Evolutionary conservation across 1,140 invertebrate genomes (phyloP).

Genomic region (Panagrolaimus sp.): DNA sequence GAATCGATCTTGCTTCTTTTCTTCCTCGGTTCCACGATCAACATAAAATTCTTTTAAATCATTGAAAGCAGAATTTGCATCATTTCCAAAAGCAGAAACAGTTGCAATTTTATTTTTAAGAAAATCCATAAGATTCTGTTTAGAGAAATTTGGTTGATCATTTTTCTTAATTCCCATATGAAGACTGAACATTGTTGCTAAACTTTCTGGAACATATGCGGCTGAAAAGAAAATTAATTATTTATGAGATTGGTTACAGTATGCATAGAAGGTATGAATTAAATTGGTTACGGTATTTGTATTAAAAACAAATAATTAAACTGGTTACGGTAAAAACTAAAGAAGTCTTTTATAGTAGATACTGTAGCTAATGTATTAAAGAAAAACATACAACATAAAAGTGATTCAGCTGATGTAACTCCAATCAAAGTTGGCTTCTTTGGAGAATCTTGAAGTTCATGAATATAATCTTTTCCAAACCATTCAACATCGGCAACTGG

Average conservation of each 20-base stretch:
- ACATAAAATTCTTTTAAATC: slow-evolving; percentile 34
- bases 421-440: slow-evolving; percentile 11
- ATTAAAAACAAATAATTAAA: slow-evolving; percentile 25
- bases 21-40: slow-evolving; percentile 11
- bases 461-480: slow-evolving; percentile 11
- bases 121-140: slow-evolving; percentile 30
- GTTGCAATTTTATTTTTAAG: slow-evolving; percentile 28
- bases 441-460: background rate
- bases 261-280: background rate
- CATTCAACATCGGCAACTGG: background rate
- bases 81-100: slow-evolving; percentile 27
- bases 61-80: slow-evolving; percentile 30
- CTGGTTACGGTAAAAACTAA: no score
- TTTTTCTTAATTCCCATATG: slow-evolving; percentile 20
- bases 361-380: no score
- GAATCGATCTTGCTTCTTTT: slow-evolving; percentile 18
- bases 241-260: background rate
- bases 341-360: no score
- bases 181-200: slow-evolving; percentile 25
- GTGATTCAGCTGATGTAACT: slow-evolving; percentile 4
- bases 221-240: slow-evolving; percentile 35
- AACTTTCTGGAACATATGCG: slow-evolving; percentile 26
- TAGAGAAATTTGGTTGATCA: slow-evolving; percentile 25
- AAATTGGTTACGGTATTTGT: slow-evolving; percentile 37
- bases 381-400: slow-evolving; percentile 5